Base-by-base conservation (phyloP, 2,113 vertebrate genomes). In the Spermophilus dauricus region DNA sequence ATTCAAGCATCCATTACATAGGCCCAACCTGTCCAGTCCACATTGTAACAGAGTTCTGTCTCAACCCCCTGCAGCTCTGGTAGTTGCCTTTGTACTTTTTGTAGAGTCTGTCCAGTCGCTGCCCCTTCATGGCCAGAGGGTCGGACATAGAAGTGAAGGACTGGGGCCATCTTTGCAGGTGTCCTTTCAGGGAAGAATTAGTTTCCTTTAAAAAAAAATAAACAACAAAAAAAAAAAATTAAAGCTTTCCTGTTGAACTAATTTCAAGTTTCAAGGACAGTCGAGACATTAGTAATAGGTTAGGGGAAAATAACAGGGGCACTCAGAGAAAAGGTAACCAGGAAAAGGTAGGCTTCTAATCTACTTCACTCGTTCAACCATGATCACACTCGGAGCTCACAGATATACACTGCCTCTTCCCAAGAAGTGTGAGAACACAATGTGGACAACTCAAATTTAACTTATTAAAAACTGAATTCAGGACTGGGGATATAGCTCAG, bases 31-130 rank as follows among this genome's bases (percentile, higher is more conserved):
- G 98, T 99, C 98, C 99, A 98, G 97, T 99, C 99, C 86, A 99
- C 99, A 11, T 99, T 99, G 99, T 99, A 99, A 98, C 99, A 99
- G 73, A 99, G 98, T 97, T 99, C 99, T 0, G 97, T 98, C 87
- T 97, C 97, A 37, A 99, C 92, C 14, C 17, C 72, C 72, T 86
- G 92, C 53, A 98, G 98, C 72, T 98, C 97, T 61, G 98, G 96
- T 2, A 99, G 98, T 81, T 97, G 97, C 73, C 97, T 98, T 94
- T 97, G 98, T 53, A 98, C 99, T 56, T 94, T 97, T 70, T 96
- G 98, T 82, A 97, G 98, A 37, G 97, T 97, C 83, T 94, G 96
- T 11, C 97, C 96, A 16, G 98, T 98, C 2, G 94, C 96, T 77
- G 98, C 98, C 11, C 91, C 93, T 48, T 98, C 98, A 39, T 98